Base-by-base conservation (phyloP, 2,113 vertebrate species). In the Anseranas semipalmata region DNA sequence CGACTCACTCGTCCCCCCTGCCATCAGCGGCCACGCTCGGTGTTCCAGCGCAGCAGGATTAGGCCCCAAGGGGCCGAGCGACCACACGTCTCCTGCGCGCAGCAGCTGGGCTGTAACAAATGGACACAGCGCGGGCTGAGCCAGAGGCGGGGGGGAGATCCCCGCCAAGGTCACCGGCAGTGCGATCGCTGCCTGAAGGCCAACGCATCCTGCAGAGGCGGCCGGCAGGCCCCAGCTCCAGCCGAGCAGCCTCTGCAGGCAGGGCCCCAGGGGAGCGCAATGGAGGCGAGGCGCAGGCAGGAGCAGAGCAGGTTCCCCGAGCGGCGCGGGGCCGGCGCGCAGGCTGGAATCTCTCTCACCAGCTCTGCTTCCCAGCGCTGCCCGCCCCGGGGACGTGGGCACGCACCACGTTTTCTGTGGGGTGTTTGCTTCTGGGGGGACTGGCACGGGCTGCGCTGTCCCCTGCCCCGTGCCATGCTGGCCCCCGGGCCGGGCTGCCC, bases 31-130 rank as follows among this genome's bases (percentile, higher is more conserved):
- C 75, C 71, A 41, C 7, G 4, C 67, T 63, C 53, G 1, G 39
- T 32, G 58, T 6, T 80, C 80, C 45, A 10, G 56, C 6, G 3
- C 1, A 6, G 56, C 66, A 78, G 70, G 77, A 91, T 82, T 28
- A 35, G 80, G 56, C 73, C 62, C 74, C 37, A 2, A 15, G 65
- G 60, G 60, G 46, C 76, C 2, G n/a, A 79, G 66, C 2, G 2
- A 41, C 46, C 50, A 2, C 75, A 19, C n/a, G 2, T 48, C 89
- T 91, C 86, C 89, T 5, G 71, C 25, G 7, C 12, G 35, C 77
- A 35, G 56, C 96, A 95, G 96, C 93, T 91, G 95, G 90, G 85
- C 73, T 20, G 22, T 63, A 94, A 82, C 90, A 94, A 66, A 13
- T 37, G 3, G 93, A 50, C 91, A 16, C 55, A 4, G 75, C 85